These are phyloP conservation scores for Scatophagus argus DNA, from an alignment of 2,113 vertebrate genomes.

Conservation along the genomic window DNA sequence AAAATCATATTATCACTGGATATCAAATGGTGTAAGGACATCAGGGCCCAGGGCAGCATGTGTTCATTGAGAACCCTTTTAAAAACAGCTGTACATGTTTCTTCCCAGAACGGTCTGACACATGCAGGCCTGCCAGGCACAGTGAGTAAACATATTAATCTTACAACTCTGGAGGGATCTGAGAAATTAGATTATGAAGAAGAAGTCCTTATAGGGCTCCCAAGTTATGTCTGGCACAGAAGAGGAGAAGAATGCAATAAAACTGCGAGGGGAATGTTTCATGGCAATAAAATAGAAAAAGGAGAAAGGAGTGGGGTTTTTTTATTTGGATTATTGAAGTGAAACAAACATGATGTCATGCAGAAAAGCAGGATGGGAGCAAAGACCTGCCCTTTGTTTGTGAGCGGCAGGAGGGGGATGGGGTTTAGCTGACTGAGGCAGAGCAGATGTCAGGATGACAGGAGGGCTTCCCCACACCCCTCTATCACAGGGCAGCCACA, in stretches of 20 bases:
- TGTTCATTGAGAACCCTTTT: slow-evolving; percentile 50
- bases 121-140: slow-evolving; percentile 33
- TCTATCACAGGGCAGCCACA: slow-evolving; percentile 32
- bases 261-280: neutral
- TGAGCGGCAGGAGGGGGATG: slow-evolving; percentile 27
- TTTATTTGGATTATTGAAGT: neutral
- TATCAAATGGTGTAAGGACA: slow-evolving; percentile 58
- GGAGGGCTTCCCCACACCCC: slow-evolving; percentile 70
- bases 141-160: slow-evolving; percentile 64
- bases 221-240: slow-evolving; percentile 10
- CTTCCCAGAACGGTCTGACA: slow-evolving; percentile 54
- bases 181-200: slow-evolving; percentile 36
- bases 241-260: slow-evolving; percentile 5
- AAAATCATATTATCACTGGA: slow-evolving; percentile 36
- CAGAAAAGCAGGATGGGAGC: slow-evolving; percentile 10
- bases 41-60: slow-evolving; percentile 12
- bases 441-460: slow-evolving; percentile 69
- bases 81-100: slow-evolving; percentile 17
- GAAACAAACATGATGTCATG: neutral
- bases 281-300: neutral
- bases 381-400: slow-evolving; percentile 53
- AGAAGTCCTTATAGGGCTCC: slow-evolving; percentile 16
- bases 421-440: slow-evolving; percentile 18
- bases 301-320: neutral
- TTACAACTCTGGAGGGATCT: slow-evolving; percentile 13